Conservation (phyloP, 2,888 invertebrate species). For the Hyposoter dolosus region DNA sequence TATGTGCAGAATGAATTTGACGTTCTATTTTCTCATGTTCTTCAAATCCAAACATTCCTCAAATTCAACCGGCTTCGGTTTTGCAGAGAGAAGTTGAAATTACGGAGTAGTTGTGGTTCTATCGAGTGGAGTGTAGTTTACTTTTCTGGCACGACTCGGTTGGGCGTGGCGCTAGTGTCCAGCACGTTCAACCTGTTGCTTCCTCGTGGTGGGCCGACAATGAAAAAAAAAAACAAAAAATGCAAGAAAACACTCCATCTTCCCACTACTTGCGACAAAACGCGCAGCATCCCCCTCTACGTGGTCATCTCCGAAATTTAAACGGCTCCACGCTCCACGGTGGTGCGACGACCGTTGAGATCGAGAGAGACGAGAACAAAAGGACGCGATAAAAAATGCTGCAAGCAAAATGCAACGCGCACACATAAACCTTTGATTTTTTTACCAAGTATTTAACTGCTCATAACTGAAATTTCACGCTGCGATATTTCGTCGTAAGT, state of each 20-base stretch:
- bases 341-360: constrained; percentile 29
- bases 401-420: constrained; percentile 25
- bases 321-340: constrained; percentile 7
- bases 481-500: not conserved
- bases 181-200: constrained; percentile 44
- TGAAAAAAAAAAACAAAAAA: not conserved
- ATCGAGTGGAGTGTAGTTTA: not conserved
- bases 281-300: constrained; percentile 37
- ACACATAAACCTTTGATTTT: constrained; percentile 5
- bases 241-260: not conserved
- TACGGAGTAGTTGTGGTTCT: not conserved
- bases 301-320: constrained; percentile 28
- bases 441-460: not conserved
- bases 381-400: constrained; percentile 5
- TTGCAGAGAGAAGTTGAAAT: not conserved
- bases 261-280: constrained; percentile 10
- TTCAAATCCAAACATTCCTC: not conserved
- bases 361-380: constrained; percentile 11
- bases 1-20: not conserved
- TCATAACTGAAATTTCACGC: not conserved
- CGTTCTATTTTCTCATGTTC: not conserved
- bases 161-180: not conserved
- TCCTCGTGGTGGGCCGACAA: constrained; percentile 6
- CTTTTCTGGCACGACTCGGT: not conserved
- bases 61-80: not conserved